These are phyloP conservation scores for Litocranius walleri DNA, from an alignment of 2,113 vertebrate species.

Conservation along the genomic window DNA sequence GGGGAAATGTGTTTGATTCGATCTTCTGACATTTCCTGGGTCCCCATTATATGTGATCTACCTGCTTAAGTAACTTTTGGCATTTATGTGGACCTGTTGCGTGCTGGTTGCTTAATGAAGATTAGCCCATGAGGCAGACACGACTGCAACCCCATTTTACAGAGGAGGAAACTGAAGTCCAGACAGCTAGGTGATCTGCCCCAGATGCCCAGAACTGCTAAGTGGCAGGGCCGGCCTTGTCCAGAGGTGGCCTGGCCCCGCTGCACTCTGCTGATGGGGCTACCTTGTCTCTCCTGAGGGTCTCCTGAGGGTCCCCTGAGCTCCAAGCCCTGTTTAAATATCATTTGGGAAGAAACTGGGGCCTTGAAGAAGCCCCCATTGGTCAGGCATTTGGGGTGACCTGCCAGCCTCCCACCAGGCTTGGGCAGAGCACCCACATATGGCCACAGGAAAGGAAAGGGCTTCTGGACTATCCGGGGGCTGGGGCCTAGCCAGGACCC, in stretches of 20 bases:
- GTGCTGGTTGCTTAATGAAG: neutral
- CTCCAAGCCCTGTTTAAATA: neutral
- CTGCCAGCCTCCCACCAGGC: neutral
- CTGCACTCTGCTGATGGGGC: neutral
- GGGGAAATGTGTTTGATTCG: neutral
- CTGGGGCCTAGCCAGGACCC: no score
- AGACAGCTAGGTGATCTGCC: neutral
- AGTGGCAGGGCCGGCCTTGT: neutral
- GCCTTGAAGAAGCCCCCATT: no score
- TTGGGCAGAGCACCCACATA: neutral
- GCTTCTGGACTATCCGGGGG: neutral
- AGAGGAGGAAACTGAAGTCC: neutral
- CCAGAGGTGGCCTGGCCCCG: neutral
- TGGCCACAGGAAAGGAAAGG: neutral
- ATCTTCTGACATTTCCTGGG: neutral
- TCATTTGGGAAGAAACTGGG: neutral
- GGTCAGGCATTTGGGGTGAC: neutral
- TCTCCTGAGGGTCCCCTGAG: neutral
- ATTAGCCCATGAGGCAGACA: neutral
- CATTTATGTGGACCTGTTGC: neutral
- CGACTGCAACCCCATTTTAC: neutral
- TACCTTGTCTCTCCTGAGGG: neutral
- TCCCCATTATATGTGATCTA: neutral
- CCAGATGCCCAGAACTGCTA: neutral
- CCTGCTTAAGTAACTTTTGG: neutral